These are phyloP conservation scores for Crenuchus spilurus DNA, from an alignment of 2,797 vertebrate genomes.

Conservation along the genomic window DNA sequence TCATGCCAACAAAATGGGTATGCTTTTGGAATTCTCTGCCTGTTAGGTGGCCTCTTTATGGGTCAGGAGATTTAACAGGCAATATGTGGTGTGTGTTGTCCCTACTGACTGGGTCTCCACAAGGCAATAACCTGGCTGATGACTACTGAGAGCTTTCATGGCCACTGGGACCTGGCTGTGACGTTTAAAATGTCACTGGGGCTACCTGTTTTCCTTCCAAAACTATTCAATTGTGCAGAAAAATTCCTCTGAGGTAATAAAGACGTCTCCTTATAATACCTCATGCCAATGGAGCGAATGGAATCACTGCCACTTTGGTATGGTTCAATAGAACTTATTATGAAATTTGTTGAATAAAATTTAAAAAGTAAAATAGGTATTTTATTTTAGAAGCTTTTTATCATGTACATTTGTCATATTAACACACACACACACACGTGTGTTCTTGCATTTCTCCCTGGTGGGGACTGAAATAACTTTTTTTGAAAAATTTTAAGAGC, in stretches of 20 bases:
- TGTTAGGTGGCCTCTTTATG: slow-evolving; percentile 8
- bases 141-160: not conserved
- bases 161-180: not conserved
- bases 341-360: no score
- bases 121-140: not conserved
- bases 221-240: not conserved
- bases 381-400: no score
- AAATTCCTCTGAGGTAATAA: not conserved
- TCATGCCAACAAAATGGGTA: slow-evolving; percentile 25
- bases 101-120: not conserved
- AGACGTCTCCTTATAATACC: not conserved
- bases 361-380: no score
- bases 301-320: no score
- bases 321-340: no score
- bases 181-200: not conserved
- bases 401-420: no score
- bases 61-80: not conserved
- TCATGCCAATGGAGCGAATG: no score
- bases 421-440: no score
- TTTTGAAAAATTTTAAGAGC: no score
- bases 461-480: no score
- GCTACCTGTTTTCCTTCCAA: not conserved
- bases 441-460: no score
- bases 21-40: not conserved
- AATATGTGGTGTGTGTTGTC: not conserved